phyloP scores from a whole-genome alignment of 2,113 vertebrate genomes.

The Calyptommatus sinebrachiatus region DNA sequence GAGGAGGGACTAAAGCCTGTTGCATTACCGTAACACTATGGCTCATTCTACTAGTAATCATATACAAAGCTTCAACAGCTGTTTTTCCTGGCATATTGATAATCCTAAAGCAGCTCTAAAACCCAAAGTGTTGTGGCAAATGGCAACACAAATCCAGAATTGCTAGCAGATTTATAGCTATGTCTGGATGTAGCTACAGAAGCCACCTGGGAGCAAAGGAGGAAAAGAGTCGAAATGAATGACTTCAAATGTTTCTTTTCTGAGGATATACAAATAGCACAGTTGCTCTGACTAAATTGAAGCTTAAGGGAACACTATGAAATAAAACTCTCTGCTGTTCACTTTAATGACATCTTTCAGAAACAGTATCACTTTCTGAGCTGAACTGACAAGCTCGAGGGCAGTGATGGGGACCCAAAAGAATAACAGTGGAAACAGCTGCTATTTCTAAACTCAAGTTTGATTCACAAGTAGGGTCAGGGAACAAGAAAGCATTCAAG shows the following conservation, averaged over 20 bases:
- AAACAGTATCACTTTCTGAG: slow-evolving; percentile 19
- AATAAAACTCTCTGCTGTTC: neutral
- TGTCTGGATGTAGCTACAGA: neutral
- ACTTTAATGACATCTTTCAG: slow-evolving; percentile 41
- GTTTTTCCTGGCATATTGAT: no score
- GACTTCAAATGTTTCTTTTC: slow-evolving; percentile 41
- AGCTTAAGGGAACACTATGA: neutral
- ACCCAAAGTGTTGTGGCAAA: no score
- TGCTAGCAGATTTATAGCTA: no score
- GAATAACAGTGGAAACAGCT: slow-evolving; percentile 41
- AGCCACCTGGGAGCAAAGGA: slow-evolving; percentile 13
- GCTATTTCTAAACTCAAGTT: slow-evolving; percentile 22
- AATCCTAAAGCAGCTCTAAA: no score
- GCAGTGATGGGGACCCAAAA: slow-evolving; percentile 22
- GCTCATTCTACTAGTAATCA: no score
- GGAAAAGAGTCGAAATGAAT: neutral
- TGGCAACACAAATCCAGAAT: no score
- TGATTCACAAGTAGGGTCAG: slow-evolving; percentile 34
- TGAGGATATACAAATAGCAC: slow-evolving; percentile 27
- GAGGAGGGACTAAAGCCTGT: no score
- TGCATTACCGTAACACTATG: no score
- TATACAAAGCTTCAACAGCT: no score
- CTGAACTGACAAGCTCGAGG: slow-evolving; percentile 11
- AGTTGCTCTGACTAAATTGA: neutral
- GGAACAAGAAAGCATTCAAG: slow-evolving; percentile 5